phyloP scores from a whole-genome alignment of 35 echinoderm and acorn worm genomes.

The Apostichopus japonicus region DNA sequence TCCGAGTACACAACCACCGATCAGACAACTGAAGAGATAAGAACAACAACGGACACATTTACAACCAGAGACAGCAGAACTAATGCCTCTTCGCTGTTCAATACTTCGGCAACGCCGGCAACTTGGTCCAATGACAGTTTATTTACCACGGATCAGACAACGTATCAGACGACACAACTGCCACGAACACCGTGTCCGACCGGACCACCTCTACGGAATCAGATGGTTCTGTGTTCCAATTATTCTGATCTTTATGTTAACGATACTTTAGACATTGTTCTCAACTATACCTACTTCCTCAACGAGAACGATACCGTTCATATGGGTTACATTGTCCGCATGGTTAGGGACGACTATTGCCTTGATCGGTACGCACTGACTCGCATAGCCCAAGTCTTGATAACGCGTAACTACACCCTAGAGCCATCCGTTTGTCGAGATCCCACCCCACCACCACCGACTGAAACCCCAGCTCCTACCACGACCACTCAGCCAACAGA shows the following conservation, averaged over 20 bases:
- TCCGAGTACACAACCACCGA: conserved; percentile 1
- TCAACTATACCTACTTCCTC: conserved; percentile 67
- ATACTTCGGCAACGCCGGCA: neutral
- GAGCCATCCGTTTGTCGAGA: conserved; percentile 57
- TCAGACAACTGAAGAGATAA: neutral
- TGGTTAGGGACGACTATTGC: conserved; percentile 58
- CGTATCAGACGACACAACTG: conserved; percentile 6
- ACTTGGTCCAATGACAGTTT: neutral
- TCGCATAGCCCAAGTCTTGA: conserved; percentile 52
- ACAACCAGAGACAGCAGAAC: too few species aligned
- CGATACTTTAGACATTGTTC: conserved; percentile 38
- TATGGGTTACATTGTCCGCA: conserved; percentile 32
- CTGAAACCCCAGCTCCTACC: conserved; percentile 28
- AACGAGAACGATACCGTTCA: conserved; percentile 59
- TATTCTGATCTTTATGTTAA: conserved; percentile 3
- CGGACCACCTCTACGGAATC: neutral
- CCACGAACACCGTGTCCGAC: conserved; percentile 36
- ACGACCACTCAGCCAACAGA: conserved; percentile 53
- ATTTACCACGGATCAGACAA: neutral
- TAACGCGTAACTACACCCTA: conserved; percentile 57
- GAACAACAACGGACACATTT: neutral
- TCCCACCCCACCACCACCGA: conserved; percentile 35
- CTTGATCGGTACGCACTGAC: conserved; percentile 43
- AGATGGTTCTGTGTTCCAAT: conserved; percentile 16
- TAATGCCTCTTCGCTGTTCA: neutral